Percentiles rank a stretch among this genome's conserved stretches.
phyloP scores from a whole-genome alignment of 1,140 invertebrate genomes.

The Drosophila pallidifrons region DNA sequence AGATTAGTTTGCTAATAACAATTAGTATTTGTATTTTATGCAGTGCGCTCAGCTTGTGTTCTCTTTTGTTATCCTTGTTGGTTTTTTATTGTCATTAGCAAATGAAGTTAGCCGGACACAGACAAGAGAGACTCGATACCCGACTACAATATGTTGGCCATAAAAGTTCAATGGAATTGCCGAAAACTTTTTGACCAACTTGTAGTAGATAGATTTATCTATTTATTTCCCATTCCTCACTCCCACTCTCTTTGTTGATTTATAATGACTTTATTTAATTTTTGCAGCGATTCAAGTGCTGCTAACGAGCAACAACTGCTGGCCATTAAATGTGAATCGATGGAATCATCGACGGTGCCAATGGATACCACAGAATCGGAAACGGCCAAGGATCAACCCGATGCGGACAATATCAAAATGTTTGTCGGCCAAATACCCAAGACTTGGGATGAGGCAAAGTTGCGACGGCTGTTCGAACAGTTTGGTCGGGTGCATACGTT shows the following conservation, averaged over 20 bases:
- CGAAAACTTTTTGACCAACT: slow-evolving; percentile 44
- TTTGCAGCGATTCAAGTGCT: slow-evolving; percentile 50
- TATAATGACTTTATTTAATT: slow-evolving; percentile 39
- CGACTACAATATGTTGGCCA: slow-evolving; percentile 47
- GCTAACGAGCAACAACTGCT: slow-evolving; percentile 19
- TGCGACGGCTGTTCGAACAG: slow-evolving; percentile 97
- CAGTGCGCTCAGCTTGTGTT: slow-evolving; percentile 60
- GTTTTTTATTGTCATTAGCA: slow-evolving; percentile 81
- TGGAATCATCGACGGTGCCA: slow-evolving; percentile 16
- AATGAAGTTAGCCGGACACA: slow-evolving; percentile 63
- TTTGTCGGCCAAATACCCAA: slow-evolving; percentile 99
- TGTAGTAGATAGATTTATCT: slow-evolving; percentile 17
- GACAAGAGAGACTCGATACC: not conserved
- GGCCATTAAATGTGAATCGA: slow-evolving; percentile 47
- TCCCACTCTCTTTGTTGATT: slow-evolving; percentile 13
- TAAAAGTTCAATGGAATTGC: slow-evolving; percentile 63
- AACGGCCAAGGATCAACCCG: slow-evolving; percentile 89
- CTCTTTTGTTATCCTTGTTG: slow-evolving; percentile 44
- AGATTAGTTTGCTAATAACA: slow-evolving; percentile 85
- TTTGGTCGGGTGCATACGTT: slow-evolving; percentile 98
- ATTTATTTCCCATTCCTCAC: not conserved
- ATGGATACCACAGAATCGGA: slow-evolving; percentile 54
- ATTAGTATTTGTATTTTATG: slow-evolving; percentile 84
- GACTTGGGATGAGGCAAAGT: slow-evolving; percentile 97
- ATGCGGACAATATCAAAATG: slow-evolving; percentile 99